Evolutionary conservation across 2,797 vertebrate genomes (phyloP), one percentile per base, ranked within the genome.

Genomic region (Eremophila alpestris): DNA sequence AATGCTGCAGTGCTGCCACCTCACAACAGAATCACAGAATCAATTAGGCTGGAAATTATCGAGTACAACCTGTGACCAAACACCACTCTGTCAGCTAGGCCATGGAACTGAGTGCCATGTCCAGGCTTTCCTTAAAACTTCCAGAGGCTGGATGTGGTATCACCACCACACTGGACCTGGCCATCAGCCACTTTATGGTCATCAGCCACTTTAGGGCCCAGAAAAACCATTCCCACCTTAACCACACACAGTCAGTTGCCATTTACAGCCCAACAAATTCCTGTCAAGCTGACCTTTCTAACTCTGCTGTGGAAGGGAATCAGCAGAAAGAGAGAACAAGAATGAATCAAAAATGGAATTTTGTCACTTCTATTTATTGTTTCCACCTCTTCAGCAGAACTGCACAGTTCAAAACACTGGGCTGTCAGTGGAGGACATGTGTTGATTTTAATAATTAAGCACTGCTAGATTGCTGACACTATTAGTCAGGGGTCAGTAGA

Each of bases 401-500:
- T 34, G 45, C 0, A 4, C 45, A 36, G 60, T 60, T 85, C 48
- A 83, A 91, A 95, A 74, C 41, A 70, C 18, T 77, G 34, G 38
- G 13, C 58, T 89, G 69, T 74, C 69, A 81, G 36, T 49, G 32
- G 12, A 59, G 62, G 73, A 90, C 48, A n/a, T 82, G 40, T 67
- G 83, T 93, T 89, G 93, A 88, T 96, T 95, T 95, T 87, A 95
- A 88, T 90, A 95, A 95, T 95, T 94, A 95, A 95, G 79, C 76
- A 74, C 75, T 60, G 49, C 56, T 90, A 79, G 85, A 51, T 85
- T 91, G 60, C 87, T 91, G 87, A 83, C 92, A 80, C 60, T 88
- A 67, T 95, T 94, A 95, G 79, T 91, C 69, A 95, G 71, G 85
- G 90, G 90, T 95, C 92, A 95, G 64, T 52, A 93, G 87, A 93